Evolutionary conservation across 2,888 invertebrate species (phyloP).

Genomic region (Agapostemon virescens): DNA sequence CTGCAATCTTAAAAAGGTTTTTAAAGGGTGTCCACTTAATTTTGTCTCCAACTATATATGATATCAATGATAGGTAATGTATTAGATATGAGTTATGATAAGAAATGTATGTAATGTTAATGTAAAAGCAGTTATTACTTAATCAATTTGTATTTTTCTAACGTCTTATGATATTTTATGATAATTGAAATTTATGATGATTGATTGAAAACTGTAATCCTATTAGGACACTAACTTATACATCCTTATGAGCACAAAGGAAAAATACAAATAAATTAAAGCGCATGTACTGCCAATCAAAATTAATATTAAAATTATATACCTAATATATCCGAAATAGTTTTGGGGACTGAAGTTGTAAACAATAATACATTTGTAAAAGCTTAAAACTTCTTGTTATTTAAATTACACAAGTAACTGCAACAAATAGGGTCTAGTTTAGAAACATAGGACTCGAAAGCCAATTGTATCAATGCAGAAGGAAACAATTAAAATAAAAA

Average conservation of each 20-base stretch:
- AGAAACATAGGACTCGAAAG: not conserved
- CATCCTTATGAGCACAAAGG: not conserved
- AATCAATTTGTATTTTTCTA: conserved; percentile 1
- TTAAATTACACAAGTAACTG: not conserved
- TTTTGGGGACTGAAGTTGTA: not conserved
- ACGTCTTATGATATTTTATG: not conserved
- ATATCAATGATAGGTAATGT: not conserved
- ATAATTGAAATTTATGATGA: not conserved
- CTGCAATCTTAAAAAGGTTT: not conserved
- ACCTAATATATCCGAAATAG: not conserved
- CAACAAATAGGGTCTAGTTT: not conserved
- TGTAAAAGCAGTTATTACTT: not conserved
- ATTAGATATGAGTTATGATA: not conserved
- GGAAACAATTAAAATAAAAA: conserved; percentile 1
- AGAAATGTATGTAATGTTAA: not conserved
- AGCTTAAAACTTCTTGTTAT: not conserved
- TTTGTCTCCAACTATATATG: not conserved
- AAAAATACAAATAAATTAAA: not conserved
- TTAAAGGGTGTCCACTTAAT: not conserved
- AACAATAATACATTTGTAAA: not conserved
- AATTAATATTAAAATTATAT: not conserved
- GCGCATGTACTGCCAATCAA: not conserved
- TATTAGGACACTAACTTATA: not conserved
- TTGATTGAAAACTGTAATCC: not conserved
- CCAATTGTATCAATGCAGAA: not conserved